phyloP scores from a whole-genome alignment of 2,888 invertebrate genomes.

The Amblyjoppa proteus region DNA sequence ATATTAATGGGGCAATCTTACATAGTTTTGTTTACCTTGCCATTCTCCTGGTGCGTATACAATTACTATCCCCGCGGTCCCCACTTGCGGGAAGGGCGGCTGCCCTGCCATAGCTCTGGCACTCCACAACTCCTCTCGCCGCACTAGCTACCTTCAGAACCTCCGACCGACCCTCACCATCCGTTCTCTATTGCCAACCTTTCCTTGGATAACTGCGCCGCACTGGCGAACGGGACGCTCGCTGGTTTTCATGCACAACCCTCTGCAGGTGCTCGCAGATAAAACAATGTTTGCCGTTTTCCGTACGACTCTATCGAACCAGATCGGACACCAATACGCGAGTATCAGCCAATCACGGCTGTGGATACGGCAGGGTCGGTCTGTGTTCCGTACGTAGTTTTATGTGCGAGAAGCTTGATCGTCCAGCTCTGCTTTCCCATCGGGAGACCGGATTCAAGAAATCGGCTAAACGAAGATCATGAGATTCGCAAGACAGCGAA shows the following conservation, averaged over 20 bases:
- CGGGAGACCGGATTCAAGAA: neutral
- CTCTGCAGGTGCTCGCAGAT: too few relatives aligned
- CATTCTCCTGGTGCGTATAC: conserved; percentile 84
- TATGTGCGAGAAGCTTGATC: too few relatives aligned
- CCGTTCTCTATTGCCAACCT: conserved; percentile 43
- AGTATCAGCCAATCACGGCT: too few relatives aligned
- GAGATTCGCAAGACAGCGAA: neutral
- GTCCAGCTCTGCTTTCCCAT: too few relatives aligned
- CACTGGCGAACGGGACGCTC: neutral
- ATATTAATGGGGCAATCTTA: conserved; percentile 86
- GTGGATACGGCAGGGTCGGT: too few relatives aligned
- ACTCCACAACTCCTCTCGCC: conserved; percentile 69
- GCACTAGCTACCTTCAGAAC: conserved; percentile 55
- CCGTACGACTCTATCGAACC: too few relatives aligned
- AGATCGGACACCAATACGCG: too few relatives aligned
- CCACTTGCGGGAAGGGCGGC: conserved; percentile 70
- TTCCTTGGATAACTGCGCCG: conserved; percentile 47
- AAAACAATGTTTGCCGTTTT: too few relatives aligned
- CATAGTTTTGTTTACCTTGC: conserved; percentile 86
- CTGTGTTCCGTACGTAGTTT: too few relatives aligned
- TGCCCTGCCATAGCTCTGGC: conserved; percentile 60
- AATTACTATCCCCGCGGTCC: conserved; percentile 82
- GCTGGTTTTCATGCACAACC: conserved; percentile 18
- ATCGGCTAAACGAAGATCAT: neutral
- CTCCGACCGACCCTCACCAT: conserved; percentile 44